Conservation (phyloP, 2,113 vertebrate species). For the Odontophorus gujanensis region DNA sequence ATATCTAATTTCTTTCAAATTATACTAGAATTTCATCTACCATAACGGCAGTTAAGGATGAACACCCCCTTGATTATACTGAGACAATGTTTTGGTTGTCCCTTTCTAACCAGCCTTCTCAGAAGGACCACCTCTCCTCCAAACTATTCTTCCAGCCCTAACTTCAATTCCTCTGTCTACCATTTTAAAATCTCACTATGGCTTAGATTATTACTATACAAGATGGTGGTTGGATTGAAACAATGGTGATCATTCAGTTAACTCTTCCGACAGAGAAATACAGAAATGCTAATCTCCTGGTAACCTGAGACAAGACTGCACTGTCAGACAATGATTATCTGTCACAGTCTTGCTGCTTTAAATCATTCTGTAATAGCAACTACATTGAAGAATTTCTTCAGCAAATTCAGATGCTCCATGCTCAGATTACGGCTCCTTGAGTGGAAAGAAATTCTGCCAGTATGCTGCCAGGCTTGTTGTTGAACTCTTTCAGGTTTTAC, state of each 20-base stretch:
- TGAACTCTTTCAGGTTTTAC: neutral
- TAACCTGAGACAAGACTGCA: neutral
- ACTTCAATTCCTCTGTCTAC: neutral
- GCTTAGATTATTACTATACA: neutral
- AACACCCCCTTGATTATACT: neutral
- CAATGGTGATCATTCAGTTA: neutral
- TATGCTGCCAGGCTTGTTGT: neutral
- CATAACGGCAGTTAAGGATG: neutral
- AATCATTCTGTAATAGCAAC: neutral
- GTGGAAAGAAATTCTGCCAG: neutral
- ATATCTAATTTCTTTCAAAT: neutral
- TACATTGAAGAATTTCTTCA: neutral
- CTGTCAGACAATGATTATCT: neutral
- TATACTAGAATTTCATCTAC: neutral
- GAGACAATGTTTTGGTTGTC: neutral
- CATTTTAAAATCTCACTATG: neutral
- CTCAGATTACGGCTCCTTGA: neutral
- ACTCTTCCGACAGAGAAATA: neutral
- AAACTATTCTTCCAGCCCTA: neutral
- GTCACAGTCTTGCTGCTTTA: neutral
- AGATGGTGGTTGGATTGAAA: neutral
- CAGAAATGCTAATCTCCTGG: neutral
- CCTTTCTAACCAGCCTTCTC: neutral
- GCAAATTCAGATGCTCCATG: neutral
- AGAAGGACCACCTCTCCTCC: neutral